phyloP scores from a whole-genome alignment of 2,113 vertebrate species.

The Brachyhypopomus occidentalis region DNA sequence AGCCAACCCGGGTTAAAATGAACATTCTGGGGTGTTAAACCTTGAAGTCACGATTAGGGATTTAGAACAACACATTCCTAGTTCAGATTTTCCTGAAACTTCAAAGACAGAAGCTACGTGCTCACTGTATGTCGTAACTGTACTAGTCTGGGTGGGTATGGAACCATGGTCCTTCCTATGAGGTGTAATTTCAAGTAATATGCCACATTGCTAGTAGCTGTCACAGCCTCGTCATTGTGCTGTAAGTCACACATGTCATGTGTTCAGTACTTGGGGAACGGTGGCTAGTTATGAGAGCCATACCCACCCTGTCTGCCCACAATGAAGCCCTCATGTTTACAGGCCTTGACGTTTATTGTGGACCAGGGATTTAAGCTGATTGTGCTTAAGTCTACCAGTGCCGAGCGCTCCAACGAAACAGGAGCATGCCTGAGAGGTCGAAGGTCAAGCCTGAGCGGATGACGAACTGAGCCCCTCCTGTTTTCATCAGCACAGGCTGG shows the following conservation, averaged over 20 bases:
- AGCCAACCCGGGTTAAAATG: background rate
- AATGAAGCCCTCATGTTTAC: background rate
- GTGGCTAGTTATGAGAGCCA: background rate
- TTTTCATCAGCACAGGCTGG: constrained; percentile 25
- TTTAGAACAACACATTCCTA: too few species aligned
- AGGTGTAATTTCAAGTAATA: too few species aligned
- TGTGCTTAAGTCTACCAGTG: background rate
- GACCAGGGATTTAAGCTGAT: background rate
- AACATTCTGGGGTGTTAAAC: background rate
- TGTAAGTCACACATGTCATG: too few species aligned
- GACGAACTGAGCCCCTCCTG: constrained; percentile 13
- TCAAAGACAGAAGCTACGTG: background rate
- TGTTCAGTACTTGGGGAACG: background rate
- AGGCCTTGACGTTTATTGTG: background rate
- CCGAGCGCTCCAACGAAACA: background rate
- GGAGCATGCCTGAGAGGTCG: background rate
- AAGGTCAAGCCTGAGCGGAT: background rate
- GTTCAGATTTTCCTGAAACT: too few species aligned
- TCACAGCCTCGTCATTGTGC: too few species aligned
- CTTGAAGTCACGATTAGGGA: background rate
- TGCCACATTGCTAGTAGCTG: too few species aligned
- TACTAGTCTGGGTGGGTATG: too few species aligned
- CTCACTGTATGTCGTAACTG: background rate
- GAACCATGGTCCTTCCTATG: too few species aligned
- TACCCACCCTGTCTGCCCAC: background rate